Conservation (phyloP, 2,113 vertebrate genomes). For the Chlorodrepanis virens region DNA sequence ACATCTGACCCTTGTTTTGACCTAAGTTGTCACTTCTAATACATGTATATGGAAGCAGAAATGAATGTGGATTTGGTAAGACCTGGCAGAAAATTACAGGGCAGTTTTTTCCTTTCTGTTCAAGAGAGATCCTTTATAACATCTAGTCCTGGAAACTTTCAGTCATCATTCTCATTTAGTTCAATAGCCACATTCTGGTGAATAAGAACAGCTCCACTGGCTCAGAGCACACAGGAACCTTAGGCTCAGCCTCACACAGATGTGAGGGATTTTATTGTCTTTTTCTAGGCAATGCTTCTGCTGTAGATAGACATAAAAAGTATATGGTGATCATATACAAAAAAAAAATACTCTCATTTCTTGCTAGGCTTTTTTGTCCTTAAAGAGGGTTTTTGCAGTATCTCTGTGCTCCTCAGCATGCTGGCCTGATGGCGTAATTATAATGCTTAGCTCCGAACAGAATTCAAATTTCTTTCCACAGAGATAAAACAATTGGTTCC, state of each 20-base stretch:
- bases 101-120: conserved; percentile 18
- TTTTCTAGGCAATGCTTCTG: neutral
- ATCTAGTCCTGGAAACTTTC: conserved; percentile 42
- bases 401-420: neutral
- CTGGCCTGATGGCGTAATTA: neutral
- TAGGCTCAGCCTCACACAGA: neutral
- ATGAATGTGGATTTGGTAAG: neutral
- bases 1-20: neutral
- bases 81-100: conserved; percentile 25
- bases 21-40: neutral
- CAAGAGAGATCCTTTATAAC: conserved; percentile 2
- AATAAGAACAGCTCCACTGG: neutral
- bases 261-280: neutral
- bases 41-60: neutral
- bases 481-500: neutral
- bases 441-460: neutral
- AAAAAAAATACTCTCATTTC: neutral
- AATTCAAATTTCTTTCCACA: neutral
- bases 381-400: neutral
- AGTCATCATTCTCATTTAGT: neutral
- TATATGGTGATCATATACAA: neutral
- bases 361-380: neutral
- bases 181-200: neutral
- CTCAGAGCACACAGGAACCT: neutral
- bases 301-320: neutral